Conservation (phyloP, 2,888 invertebrate genomes). For the Stenodema calcarata region DNA sequence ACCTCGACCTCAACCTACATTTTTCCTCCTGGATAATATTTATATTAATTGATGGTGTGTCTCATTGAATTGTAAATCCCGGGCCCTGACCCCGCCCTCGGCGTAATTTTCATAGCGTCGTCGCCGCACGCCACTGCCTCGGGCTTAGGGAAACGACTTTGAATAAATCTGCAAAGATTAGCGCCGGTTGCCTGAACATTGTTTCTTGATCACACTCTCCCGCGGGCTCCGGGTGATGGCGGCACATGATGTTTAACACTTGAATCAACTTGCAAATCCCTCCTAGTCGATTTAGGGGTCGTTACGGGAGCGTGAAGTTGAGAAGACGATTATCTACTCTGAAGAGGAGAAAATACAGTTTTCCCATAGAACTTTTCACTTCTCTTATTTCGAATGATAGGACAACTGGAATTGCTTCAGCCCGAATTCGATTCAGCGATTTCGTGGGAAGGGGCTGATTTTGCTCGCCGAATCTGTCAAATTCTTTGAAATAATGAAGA, state of each 20-base stretch:
- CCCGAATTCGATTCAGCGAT: no score
- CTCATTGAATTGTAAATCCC: slow-evolving; percentile 38
- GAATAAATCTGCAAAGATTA: slow-evolving; percentile 44
- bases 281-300: background rate
- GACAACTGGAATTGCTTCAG: no score
- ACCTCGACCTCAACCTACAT: background rate
- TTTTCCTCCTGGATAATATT: background rate
- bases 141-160: slow-evolving; percentile 43
- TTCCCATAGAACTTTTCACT: no score
- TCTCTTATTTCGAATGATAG: no score
- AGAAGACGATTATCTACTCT: background rate
- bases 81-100: background rate
- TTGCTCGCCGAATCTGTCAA: no score
- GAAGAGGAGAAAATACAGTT: no score
- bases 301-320: background rate
- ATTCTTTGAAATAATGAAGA: no score
- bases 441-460: no score
- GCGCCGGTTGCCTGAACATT: slow-evolving; percentile 35
- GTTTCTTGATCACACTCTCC: slow-evolving; percentile 19
- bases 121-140: background rate
- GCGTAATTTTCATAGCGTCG: slow-evolving; percentile 25
- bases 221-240: background rate
- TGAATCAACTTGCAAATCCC: slow-evolving; percentile 44
- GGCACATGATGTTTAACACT: slow-evolving; percentile 41
- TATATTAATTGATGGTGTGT: slow-evolving; percentile 24